phyloP scores from a whole-genome alignment of 2,113 vertebrate genomes.

The Benitochromis conjunctus region DNA sequence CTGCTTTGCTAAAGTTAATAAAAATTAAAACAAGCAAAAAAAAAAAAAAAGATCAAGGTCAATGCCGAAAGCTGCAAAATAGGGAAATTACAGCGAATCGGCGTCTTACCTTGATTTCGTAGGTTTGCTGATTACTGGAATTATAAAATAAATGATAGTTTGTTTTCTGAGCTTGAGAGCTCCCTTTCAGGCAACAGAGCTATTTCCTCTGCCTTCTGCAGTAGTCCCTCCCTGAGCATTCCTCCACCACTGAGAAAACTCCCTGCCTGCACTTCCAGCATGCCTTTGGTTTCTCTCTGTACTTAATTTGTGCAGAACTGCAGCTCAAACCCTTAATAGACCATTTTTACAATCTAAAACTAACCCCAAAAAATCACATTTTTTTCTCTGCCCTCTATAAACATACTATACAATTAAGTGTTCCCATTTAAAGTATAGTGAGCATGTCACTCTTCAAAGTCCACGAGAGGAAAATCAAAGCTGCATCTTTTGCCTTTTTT shows the following conservation, averaged over 20 bases:
- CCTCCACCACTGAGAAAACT: conserved; percentile 75
- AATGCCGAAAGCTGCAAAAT: not conserved
- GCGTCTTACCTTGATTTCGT: not conserved
- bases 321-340: conserved; percentile 35
- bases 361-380: conserved; percentile 21
- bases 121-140: conserved; percentile 24
- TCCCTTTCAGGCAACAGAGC: conserved; percentile 64
- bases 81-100: not conserved
- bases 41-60: not conserved
- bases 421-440: conserved; percentile 27
- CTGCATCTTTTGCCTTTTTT: not conserved
- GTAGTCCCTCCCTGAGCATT: conserved; percentile 76
- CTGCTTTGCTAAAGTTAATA: not conserved
- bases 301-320: conserved; percentile 51
- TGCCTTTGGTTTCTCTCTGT: conserved; percentile 66
- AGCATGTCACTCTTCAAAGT: not conserved
- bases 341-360: conserved; percentile 37
- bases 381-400: conserved; percentile 31
- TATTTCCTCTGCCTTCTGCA: conserved; percentile 75
- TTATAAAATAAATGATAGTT: conserved; percentile 48
- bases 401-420: conserved; percentile 39
- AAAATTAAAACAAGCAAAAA: not conserved
- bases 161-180: conserved; percentile 68
- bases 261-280: conserved; percentile 66
- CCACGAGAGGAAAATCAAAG: not conserved